phyloP scores from a whole-genome alignment of 2,113 vertebrate genomes.

The Rhipidura dahli region DNA sequence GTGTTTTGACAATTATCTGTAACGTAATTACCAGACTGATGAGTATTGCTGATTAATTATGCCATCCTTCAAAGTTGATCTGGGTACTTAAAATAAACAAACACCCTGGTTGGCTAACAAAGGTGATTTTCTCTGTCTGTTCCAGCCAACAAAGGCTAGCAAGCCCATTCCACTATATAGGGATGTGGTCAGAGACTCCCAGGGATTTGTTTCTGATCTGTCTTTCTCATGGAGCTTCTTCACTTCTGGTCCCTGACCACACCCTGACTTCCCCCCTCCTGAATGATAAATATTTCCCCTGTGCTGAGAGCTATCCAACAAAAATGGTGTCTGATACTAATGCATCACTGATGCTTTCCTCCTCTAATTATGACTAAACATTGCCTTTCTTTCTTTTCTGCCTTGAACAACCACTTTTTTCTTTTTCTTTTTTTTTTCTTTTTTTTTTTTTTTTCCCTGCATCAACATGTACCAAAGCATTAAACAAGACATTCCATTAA shows the following conservation, averaged over 20 bases:
- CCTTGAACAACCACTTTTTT: neutral
- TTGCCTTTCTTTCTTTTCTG: neutral
- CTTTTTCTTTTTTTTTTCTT: neutral
- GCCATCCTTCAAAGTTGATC: slow-evolving; percentile 45
- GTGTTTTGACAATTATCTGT: slow-evolving; percentile 53
- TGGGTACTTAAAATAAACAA: slow-evolving; percentile 49
- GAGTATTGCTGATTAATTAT: slow-evolving; percentile 54
- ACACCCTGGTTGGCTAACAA: slow-evolving; percentile 9
- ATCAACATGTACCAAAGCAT: slow-evolving; percentile 79
- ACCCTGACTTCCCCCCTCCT: neutral
- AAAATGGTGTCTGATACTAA: neutral
- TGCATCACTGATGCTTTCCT: neutral
- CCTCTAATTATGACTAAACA: slow-evolving; percentile 43
- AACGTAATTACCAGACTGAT: slow-evolving; percentile 51
- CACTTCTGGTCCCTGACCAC: neutral
- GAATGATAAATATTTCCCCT: neutral
- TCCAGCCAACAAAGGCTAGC: neutral
- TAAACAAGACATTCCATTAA: slow-evolving; percentile 87
- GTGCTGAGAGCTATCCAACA: neutral
- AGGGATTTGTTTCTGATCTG: neutral
- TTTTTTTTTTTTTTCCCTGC: neutral
- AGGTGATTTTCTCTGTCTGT: neutral
- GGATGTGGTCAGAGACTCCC: neutral
- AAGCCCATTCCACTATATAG: neutral
- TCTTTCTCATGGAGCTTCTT: neutral